Base-by-base conservation (phyloP, 2,113 vertebrate species). In the Anolis sagrei region DNA sequence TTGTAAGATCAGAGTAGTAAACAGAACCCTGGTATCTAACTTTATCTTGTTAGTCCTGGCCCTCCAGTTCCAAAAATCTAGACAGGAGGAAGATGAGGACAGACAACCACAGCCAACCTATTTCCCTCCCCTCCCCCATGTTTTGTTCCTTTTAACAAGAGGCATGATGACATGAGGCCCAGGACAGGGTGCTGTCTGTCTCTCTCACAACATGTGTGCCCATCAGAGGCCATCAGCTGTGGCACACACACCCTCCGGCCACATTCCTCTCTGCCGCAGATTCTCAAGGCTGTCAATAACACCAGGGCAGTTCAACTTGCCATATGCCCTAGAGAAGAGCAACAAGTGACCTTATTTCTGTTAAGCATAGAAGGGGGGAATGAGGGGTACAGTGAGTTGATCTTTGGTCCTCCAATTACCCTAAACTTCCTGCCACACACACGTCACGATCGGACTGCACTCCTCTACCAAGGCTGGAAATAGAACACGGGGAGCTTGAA, bases 201-300 rank as follows among this genome's bases (percentile, higher is more conserved):
- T 74, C 34, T 83, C 80, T 25, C 16, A 34, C 32, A 39, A 32
- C 16, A 48, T 39, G 39, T 39, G 27, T 48, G 82, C 44, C 39
- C 72, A 48, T 7, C 58, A 23, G 39, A n/a, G 72, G 44, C 32
- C 78, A 51, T 66, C n/a, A 36, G 78, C 69, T 74, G 39, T n/a
- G 58, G 58, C 70, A 75, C 23, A 77, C 51, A 19, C 34, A 58
- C 73, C 64, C 58, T 21, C 1, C 7, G 23, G 58, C 69, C 51
- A 80, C 70, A 66, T 86, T 86, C 78, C 70, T 36, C 75, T 66
- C 77, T 44, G 32, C 58, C 18, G 75, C 44, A 79, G 54, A 16
- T 73, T 64, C 39, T 85, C 14, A 0, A 18, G 58, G n/a, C 44
- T 51, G 78, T 54, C 36, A 23, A 74, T 80, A 49, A 36, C 54